Conservation (phyloP, 2,113 vertebrate species). For the Anseranas semipalmata region DNA sequence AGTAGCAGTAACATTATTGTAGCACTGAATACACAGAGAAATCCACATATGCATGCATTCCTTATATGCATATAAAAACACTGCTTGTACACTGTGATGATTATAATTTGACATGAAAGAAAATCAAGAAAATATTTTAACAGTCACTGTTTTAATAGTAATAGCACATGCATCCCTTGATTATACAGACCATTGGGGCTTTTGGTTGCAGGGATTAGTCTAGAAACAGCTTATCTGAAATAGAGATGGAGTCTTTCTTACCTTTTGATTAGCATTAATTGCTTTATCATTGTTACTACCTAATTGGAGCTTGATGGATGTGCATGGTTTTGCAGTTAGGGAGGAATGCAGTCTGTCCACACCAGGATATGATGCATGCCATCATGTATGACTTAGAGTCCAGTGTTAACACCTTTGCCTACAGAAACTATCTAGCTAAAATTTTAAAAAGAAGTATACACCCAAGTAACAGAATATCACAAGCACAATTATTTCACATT, state of each 20-base stretch:
- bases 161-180: background rate
- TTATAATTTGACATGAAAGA: background rate
- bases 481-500: background rate
- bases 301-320: background rate
- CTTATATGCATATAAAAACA: background rate
- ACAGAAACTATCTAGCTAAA: background rate
- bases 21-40: background rate
- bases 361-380: background rate
- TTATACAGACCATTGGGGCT: background rate
- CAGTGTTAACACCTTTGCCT: background rate
- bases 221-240: background rate
- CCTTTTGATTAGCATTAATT: background rate
- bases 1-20: background rate
- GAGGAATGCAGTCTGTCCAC: background rate
- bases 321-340: background rate
- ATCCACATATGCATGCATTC: background rate
- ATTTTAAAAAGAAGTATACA: background rate
- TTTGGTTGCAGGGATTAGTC: background rate
- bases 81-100: background rate
- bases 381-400: background rate
- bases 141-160: background rate
- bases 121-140: background rate
- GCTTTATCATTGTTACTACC: background rate
- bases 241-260: background rate
- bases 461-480: background rate